Conservation (phyloP, 1,140 invertebrate genomes). For the Euura lappo region DNA sequence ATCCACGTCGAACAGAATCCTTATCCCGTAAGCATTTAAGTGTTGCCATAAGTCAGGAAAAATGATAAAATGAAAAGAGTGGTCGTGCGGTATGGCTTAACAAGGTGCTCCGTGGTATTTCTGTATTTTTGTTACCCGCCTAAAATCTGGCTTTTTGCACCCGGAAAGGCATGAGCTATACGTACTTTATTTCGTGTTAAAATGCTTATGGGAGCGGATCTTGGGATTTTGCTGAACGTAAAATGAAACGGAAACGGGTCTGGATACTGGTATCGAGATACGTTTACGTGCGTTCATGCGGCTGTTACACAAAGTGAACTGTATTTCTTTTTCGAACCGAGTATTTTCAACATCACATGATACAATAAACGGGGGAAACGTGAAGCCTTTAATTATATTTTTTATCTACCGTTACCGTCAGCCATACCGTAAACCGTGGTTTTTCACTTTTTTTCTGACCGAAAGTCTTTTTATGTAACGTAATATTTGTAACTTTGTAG, state of each 20-base stretch:
- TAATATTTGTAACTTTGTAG: conserved; percentile 1
- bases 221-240: background rate
- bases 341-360: background rate
- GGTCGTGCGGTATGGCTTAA: too few species aligned
- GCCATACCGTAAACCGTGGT: background rate
- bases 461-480: background rate
- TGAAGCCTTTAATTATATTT: background rate
- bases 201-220: background rate
- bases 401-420: background rate
- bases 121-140: too few species aligned
- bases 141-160: too few species aligned
- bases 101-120: too few species aligned
- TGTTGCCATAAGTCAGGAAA: background rate
- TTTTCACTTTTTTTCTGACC: background rate
- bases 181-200: too few species aligned
- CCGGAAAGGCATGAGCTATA: too few species aligned
- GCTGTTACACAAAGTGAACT: too few species aligned
- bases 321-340: background rate
- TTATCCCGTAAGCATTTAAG: background rate
- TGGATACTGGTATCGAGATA: background rate
- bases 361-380: background rate
- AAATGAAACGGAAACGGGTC: background rate
- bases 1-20: background rate
- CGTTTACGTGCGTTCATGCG: too few species aligned
- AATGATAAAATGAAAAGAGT: too few species aligned